These are phyloP conservation scores for Diploptera punctata DNA, from an alignment of 2,888 invertebrate genomes.

Conservation along the genomic window DNA sequence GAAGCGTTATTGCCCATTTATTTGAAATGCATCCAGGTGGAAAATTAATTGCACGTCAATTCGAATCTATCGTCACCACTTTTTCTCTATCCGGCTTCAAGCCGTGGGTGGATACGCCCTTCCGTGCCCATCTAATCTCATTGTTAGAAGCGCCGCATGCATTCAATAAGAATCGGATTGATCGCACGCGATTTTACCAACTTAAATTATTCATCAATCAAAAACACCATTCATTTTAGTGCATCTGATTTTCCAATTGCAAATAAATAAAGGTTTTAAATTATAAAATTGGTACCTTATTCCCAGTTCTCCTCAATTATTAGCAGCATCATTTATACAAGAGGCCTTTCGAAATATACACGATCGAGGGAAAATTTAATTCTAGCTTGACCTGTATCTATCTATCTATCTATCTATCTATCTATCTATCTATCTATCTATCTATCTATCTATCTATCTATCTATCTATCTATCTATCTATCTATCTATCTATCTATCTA, in stretches of 20 bases:
- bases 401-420: too few relatives aligned
- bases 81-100: conserved; percentile 2
- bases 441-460: not conserved
- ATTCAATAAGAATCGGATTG: not conserved
- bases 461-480: not conserved
- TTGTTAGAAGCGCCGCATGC: not conserved
- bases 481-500: not conserved
- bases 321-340: too few relatives aligned
- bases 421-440: not conserved
- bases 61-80: conserved; percentile 25
- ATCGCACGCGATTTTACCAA: not conserved
- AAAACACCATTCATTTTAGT: too few relatives aligned
- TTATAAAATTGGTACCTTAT: too few relatives aligned
- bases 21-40: conserved; percentile 25
- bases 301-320: too few relatives aligned
- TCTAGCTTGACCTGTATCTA: too few relatives aligned
- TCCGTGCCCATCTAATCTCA: not conserved
- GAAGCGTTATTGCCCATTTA: conserved; percentile 23
- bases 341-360: too few relatives aligned
- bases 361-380: too few relatives aligned
- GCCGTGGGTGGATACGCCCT: conserved; percentile 19
- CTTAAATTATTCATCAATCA: too few relatives aligned
- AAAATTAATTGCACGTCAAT: conserved; percentile 30
- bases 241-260: too few relatives aligned
- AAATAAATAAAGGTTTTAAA: too few relatives aligned